Evolutionary conservation across 2,888 invertebrate genomes (phyloP).

Genomic region (Drosophila phalerata): DNA sequence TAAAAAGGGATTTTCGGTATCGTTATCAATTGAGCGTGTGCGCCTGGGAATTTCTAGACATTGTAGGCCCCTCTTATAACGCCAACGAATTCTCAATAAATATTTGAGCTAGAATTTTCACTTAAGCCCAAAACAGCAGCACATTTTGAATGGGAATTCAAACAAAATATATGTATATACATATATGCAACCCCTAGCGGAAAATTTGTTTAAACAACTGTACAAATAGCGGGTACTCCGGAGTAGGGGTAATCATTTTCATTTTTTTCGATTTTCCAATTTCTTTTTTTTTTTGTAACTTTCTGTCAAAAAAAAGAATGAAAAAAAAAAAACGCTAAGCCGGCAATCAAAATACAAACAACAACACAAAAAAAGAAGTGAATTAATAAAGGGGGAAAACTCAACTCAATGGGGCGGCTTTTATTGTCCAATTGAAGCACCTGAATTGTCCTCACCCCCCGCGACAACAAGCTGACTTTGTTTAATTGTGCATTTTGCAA

Average conservation of each 20-base stretch:
- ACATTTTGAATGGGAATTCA: constrained; percentile 29
- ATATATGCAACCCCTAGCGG: constrained; percentile 51
- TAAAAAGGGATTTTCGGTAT: constrained; percentile 25
- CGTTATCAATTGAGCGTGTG: constrained; percentile 12
- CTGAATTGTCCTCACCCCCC: constrained; percentile 44
- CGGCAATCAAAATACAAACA: constrained; percentile 71
- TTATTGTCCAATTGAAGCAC: constrained; percentile 51
- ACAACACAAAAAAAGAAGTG: constrained; percentile 1
- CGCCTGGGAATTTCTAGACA: constrained; percentile 14
- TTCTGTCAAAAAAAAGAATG: constrained; percentile 21
- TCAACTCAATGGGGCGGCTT: constrained; percentile 39
- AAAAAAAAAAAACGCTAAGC: constrained; percentile 49
- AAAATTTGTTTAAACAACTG: constrained; percentile 76
- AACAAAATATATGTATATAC: constrained; percentile 28
- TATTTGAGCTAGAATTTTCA: constrained; percentile 72
- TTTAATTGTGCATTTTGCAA: constrained; percentile 57
- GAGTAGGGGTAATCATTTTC: constrained; percentile 25
- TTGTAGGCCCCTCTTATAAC: not conserved
- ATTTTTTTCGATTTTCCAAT: constrained; percentile 12
- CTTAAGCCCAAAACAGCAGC: constrained; percentile 49
- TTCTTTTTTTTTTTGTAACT: constrained; percentile 10
- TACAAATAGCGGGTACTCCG: constrained; percentile 55
- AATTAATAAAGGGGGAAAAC: constrained; percentile 5
- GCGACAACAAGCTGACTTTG: constrained; percentile 39
- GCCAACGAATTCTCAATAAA: constrained; percentile 57